phyloP scores from a whole-genome alignment of 2,888 invertebrate species.

The Tridacna gigas region DNA sequence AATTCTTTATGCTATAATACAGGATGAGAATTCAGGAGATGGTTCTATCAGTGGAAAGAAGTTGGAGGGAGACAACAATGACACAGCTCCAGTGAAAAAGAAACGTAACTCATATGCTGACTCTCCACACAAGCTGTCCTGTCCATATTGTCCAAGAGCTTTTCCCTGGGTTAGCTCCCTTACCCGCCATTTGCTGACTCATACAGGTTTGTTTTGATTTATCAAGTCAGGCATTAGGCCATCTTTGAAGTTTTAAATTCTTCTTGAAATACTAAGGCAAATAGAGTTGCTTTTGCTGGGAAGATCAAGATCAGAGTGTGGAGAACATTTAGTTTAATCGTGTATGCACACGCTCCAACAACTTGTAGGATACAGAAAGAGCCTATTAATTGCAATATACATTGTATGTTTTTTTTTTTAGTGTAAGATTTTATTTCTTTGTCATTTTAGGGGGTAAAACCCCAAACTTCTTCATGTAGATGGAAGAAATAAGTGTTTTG shows the following conservation, averaged over 20 bases:
- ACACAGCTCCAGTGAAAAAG: constrained; percentile 86
- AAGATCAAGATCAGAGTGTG: no score
- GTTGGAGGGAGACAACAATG: constrained; percentile 32
- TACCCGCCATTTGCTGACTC: constrained; percentile 96
- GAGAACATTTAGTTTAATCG: no score
- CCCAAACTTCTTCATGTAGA: no score
- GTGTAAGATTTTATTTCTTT: no score
- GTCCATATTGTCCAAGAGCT: constrained; percentile 95
- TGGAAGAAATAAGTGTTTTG: no score
- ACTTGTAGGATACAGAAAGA: no score
- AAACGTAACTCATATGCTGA: constrained; percentile 97
- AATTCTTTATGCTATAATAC: neutral
- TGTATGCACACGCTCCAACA: no score
- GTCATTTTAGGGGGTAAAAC: no score
- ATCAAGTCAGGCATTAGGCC: neutral
- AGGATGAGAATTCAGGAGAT: constrained; percentile 66
- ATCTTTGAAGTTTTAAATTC: neutral
- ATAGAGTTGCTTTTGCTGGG: no score
- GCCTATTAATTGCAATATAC: no score
- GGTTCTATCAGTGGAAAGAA: constrained; percentile 38
- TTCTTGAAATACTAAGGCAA: no score
- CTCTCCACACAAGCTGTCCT: constrained; percentile 96
- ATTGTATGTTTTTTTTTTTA: no score
- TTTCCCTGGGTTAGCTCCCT: constrained; percentile 99
- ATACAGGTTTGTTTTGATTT: constrained; percentile 88